Base-by-base conservation (phyloP, 2,797 vertebrate species). In the Spinus pinus region DNA sequence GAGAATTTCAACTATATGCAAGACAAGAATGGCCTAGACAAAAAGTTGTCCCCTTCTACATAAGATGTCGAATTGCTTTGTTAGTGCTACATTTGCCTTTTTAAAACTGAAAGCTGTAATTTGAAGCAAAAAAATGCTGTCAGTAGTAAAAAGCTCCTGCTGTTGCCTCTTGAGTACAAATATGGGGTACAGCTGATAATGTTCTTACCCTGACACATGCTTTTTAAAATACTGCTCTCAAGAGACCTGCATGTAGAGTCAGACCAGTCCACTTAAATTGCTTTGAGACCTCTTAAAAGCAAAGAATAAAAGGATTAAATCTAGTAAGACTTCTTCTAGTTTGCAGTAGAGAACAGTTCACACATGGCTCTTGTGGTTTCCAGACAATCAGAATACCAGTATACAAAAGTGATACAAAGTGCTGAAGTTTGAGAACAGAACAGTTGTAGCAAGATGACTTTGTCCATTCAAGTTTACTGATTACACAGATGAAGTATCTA, bases 381-480 rank as follows among this genome's bases (percentile, higher is more conserved):
- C 65, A 91, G 61, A 54, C 67, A 69, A 37, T 85, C 44, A 60
- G 58, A 8, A 77, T 61, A 73, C 16, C 31, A 14, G 78, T 56
- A 61, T 62, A 91, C 54, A 88, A 86, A 95, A 94, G 84, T 72
- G 75, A 74, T 69, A 93, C 33, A 81, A 91, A 95, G 62, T 94
- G 79, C 35, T 91, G 65, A 88, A 79, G 35, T 86, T 69, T 51
- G 70, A 54, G 44, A 95, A 90, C 49, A 92, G 92, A 86, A 50
- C 14, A 92, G 54, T 47, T 95, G 61, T 47, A 90, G 74, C 95
- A 93, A 80, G 67, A 67, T 92, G 42, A 85, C 37, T 65, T 53
- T 70, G 54, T 94, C 75, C 88, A 61, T 85, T 96, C 73, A 86
- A 75, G 74, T 93, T 88, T 78, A 92, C 77, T 82, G 81, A 95